phyloP scores from a whole-genome alignment of 2,797 vertebrate species.

The Prionace glauca region DNA sequence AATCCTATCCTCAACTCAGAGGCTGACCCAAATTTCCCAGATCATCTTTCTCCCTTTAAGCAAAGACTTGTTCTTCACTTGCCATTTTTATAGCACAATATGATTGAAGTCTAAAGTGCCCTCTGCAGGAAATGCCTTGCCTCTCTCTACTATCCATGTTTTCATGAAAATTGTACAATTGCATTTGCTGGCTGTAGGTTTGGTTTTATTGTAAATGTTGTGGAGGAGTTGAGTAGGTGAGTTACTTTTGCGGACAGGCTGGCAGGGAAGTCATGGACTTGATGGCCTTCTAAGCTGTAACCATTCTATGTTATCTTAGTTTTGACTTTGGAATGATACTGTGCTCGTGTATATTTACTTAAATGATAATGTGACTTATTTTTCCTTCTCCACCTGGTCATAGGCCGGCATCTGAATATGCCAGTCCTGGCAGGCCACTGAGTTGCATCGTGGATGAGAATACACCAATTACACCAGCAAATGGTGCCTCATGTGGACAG shows the following conservation, averaged over 20 bases:
- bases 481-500: constrained; percentile 79
- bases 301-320: not conserved
- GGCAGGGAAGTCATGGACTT: no score
- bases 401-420: constrained; percentile 93
- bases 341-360: not conserved
- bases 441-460: constrained; percentile 97
- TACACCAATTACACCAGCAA: constrained; percentile 80
- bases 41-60: not conserved
- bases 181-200: not conserved
- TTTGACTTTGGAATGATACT: not conserved
- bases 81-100: not conserved
- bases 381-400: not conserved
- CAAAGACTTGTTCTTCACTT: not conserved
- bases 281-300: no score
- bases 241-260: no score
- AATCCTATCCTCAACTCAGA: not conserved
- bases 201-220: not conserved
- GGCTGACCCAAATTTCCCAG: not conserved
- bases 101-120: not conserved
- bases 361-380: not conserved
- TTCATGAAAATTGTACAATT: not conserved
- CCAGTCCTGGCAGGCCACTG: constrained; percentile 87
- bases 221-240: no score
- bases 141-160: not conserved
- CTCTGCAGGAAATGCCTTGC: not conserved